Conservation (phyloP, 2,113 vertebrate species). For the Dunckerocampus dactyliophorus region DNA sequence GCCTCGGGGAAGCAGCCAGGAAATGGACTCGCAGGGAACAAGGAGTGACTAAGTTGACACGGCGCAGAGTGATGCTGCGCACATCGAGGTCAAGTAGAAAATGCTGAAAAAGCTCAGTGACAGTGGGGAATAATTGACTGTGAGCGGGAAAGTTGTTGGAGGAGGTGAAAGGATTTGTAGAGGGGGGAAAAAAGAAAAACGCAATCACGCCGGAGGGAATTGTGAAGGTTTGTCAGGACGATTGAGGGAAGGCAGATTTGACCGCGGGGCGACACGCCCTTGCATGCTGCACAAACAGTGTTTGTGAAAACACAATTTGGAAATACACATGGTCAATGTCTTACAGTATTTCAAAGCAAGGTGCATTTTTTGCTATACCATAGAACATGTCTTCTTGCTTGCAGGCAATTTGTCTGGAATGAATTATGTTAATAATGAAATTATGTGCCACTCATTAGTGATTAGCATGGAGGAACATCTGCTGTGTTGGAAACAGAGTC, state of each 20-base stretch:
- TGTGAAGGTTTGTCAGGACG: conserved; percentile 25
- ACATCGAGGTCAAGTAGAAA: conserved; percentile 44
- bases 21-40: conserved; percentile 41
- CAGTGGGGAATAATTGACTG: conserved; percentile 37
- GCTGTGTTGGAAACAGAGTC: no score
- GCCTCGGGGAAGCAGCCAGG: conserved; percentile 32
- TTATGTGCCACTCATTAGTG: no score
- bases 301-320: no score
- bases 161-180: conserved; percentile 19
- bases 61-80: conserved; percentile 23
- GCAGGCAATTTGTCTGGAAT: no score
- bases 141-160: conserved; percentile 22
- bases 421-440: no score
- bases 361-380: no score
- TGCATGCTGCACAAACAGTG: no score
- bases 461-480: no score
- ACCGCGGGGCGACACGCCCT: not conserved
- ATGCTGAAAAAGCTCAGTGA: conserved; percentile 48
- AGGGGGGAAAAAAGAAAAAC: conserved; percentile 3
- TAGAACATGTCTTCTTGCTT: no score
- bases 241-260: not conserved
- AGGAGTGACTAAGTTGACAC: conserved; percentile 6
- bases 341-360: no score
- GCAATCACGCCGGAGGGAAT: conserved; percentile 32
- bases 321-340: no score